Evolutionary conservation across 2,888 invertebrate genomes (phyloP), one percentile per base, ranked within the genome.

Genomic region (Terebella lapidaria): DNA sequence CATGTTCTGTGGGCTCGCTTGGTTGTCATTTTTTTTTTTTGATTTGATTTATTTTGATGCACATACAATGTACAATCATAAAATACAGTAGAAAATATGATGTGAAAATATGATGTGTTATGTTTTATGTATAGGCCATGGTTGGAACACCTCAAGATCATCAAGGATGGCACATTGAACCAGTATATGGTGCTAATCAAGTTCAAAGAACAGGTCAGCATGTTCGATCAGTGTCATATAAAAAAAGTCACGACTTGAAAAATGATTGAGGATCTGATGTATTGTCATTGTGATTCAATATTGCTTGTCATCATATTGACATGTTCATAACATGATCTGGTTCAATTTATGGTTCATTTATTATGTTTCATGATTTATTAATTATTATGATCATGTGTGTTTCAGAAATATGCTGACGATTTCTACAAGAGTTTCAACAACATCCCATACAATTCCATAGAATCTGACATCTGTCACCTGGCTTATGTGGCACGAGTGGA

Each of bases 161-260:
- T 99, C 53, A 84, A 94, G 25, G 92, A 92, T 58, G 87, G 88
- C 24, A 83, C 84, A 20, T 94, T 95, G 0, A 96, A 97, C 81
- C 94, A 95, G 78, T 99, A 96, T 76, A 97, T 99, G 96, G 92
- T 94, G 49, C 83, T 99, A 26, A 83, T 99, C 42, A 94, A 92
- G 84, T 95, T 87, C 73, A 81, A 81, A 65, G 77, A 74, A 58
- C 84, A 85, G 80, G 84, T 84, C 69, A 69, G 67, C 10, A 49
- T 18, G 24, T 18, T 49, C n/a, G n/a, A n/a, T n/a, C n/a, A n/a
- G n/a, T n/a, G n/a, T 15, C n/a, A n/a, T n/a, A n/a, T n/a, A n/a
- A n/a, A n/a, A n/a, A n/a, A n/a, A n/a, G n/a, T n/a, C n/a, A n/a
- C n/a, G n/a, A n/a, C n/a, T n/a, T n/a, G n/a, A n/a, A n/a, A n/a